phyloP scores from a whole-genome alignment of 2,797 vertebrate species.

The Manis pentadactyla region DNA sequence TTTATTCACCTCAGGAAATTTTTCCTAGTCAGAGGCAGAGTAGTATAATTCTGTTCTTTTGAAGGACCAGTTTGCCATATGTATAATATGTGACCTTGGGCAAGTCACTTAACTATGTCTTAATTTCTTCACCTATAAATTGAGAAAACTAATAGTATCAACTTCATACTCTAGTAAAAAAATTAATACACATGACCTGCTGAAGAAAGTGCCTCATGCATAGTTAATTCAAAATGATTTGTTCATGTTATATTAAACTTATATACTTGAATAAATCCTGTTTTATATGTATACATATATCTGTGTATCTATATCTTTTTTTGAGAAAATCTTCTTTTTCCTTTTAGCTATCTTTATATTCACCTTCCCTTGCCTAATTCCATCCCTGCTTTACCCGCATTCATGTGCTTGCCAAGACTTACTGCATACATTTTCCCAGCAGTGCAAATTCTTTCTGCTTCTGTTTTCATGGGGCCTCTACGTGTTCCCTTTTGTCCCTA shows the following conservation, averaged over 20 bases:
- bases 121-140: conserved; percentile 7
- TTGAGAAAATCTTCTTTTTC: background rate
- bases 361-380: background rate
- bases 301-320: background rate
- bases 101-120: background rate
- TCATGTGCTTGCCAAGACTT: background rate
- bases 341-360: background rate
- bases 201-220: background rate
- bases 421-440: background rate
- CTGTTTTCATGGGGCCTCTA: background rate
- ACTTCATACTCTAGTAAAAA: background rate
- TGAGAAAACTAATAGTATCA: background rate
- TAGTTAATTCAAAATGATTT: background rate
- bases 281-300: background rate
- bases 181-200: background rate
- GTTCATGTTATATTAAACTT: background rate
- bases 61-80: background rate
- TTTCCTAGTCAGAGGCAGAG: background rate
- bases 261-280: background rate
- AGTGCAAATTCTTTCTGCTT: background rate
- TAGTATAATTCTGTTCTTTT: background rate
- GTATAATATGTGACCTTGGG: background rate
- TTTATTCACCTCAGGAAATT: background rate
- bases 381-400: background rate
- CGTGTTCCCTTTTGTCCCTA: background rate